A percentile compares a stretch with the other conserved stretches of the same genome.
phyloP scores from a whole-genome alignment of 1,140 invertebrate species.

The Lucilia sericata region DNA sequence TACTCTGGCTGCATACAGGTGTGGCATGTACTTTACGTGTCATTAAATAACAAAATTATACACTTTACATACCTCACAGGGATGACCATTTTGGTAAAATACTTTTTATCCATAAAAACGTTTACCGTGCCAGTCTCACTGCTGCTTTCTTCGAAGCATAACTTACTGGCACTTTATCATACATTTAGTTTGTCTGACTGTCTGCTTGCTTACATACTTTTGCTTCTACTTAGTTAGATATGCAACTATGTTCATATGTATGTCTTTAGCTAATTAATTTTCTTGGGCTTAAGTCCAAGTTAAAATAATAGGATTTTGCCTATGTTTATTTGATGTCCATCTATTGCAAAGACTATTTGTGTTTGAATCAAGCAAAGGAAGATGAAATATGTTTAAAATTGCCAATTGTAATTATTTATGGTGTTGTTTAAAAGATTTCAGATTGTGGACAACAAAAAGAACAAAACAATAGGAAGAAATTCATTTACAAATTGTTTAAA shows the following conservation, averaged over 20 bases:
- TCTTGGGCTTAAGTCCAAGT: slow-evolving; percentile 5
- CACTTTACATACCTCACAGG: not conserved
- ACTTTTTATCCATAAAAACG: not conserved
- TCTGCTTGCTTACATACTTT: not conserved
- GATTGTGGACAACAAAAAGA: not conserved
- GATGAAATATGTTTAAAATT: slow-evolving; percentile 30
- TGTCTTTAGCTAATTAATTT: slow-evolving; percentile 35
- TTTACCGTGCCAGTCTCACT: too few relatives aligned
- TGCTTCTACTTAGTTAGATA: not conserved
- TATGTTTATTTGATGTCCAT: slow-evolving; percentile 4
- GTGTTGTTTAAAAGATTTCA: slow-evolving; percentile 39
- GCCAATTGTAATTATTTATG: slow-evolving; percentile 32
- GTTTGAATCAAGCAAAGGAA: not conserved
- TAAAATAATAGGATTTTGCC: slow-evolving; percentile 25
- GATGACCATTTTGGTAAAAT: slow-evolving; percentile 5
- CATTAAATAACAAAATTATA: not conserved
- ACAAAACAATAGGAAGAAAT: not conserved
- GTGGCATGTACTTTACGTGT: slow-evolving; percentile 17
- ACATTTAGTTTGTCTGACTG: not conserved
- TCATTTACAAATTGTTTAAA: slow-evolving; percentile 4
- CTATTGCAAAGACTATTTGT: not conserved
- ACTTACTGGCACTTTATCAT: not conserved
- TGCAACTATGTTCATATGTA: too few relatives aligned
- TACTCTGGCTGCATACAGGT: not conserved
- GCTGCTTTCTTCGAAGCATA: too few relatives aligned